These are phyloP conservation scores for Melinaea marsaeus DNA, from an alignment of 2,888 invertebrate genomes.

Conservation along the genomic window DNA sequence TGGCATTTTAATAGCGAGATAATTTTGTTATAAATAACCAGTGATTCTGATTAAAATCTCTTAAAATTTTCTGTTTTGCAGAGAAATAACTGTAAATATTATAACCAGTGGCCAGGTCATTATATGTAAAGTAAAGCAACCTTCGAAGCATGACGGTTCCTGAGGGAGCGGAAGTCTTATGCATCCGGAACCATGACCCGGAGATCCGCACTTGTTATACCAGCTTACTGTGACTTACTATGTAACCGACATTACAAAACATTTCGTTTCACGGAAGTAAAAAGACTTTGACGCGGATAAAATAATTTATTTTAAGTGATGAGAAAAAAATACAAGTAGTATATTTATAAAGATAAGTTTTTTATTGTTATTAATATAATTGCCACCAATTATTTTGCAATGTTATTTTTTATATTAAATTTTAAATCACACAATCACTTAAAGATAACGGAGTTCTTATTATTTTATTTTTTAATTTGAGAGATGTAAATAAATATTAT, in stretches of 20 bases:
- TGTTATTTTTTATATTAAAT: too few species aligned
- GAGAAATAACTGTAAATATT: too few species aligned
- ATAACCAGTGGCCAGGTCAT: neutral
- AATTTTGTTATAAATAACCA: neutral
- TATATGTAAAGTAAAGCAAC: neutral
- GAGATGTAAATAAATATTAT: too few species aligned
- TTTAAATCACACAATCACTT: too few species aligned
- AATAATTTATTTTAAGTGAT: neutral
- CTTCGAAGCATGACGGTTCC: constrained; percentile 64
- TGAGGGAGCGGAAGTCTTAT: constrained; percentile 76
- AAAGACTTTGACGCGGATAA: neutral
- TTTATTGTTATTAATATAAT: too few species aligned
- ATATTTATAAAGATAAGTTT: too few species aligned
- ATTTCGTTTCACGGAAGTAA: neutral
- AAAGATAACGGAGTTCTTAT: too few species aligned
- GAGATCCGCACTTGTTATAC: constrained; percentile 53
- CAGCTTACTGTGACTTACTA: constrained; percentile 12
- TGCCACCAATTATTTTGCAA: too few species aligned
- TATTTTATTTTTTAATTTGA: too few species aligned
- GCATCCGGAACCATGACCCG: constrained; percentile 66
- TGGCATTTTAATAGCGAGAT: neutral
- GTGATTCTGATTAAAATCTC: neutral
- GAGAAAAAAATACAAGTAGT: too few species aligned
- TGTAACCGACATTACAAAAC: neutral
- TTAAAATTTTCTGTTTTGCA: too few species aligned